A percentile compares a stretch with the other conserved stretches of the same genome.
These are phyloP conservation scores for Geotrupes spiniger DNA, from an alignment of 2,888 invertebrate genomes.

Conservation along the genomic window DNA sequence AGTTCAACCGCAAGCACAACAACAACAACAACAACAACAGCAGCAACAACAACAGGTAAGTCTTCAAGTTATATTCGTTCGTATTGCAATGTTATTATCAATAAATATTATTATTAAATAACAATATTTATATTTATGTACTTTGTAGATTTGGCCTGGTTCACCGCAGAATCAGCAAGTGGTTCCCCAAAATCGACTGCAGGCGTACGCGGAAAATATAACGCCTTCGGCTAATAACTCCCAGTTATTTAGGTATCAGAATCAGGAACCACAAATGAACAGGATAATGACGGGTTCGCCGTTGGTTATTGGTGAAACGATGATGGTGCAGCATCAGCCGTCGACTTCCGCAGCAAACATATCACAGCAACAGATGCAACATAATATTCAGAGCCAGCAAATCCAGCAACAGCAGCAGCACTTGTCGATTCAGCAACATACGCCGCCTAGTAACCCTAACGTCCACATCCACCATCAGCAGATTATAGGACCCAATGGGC, in stretches of 20 bases:
- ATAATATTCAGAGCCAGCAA: constrained; percentile 30
- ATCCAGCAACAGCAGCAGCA: constrained; percentile 34
- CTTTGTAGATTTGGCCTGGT: constrained; percentile 39
- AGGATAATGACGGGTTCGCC: constrained; percentile 38
- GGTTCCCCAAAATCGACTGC: constrained; percentile 29
- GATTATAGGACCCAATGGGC: constrained; percentile 58
- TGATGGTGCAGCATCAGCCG: constrained; percentile 45
- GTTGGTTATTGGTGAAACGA: constrained; percentile 37
- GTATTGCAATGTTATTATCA: background rate
- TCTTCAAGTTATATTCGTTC: background rate
- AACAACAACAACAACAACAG: constrained; percentile 26
- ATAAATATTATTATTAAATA: no score
- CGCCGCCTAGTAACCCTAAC: constrained; percentile 25
- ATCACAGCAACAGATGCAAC: constrained; percentile 32
- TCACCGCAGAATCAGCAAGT: constrained; percentile 32
- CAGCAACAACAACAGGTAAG: constrained; percentile 15
- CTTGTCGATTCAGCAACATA: constrained; percentile 21
- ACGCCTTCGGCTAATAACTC: constrained; percentile 38
- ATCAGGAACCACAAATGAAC: constrained; percentile 38
- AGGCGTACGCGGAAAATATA: constrained; percentile 36
- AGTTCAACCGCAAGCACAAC: constrained; percentile 40
- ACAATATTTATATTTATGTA: constrained; percentile 9
- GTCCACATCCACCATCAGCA: constrained; percentile 42
- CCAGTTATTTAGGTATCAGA: constrained; percentile 43
- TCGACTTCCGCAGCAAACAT: constrained; percentile 28